Conservation (phyloP, 2,113 vertebrate genomes). For the Nesogale talazaci region DNA sequence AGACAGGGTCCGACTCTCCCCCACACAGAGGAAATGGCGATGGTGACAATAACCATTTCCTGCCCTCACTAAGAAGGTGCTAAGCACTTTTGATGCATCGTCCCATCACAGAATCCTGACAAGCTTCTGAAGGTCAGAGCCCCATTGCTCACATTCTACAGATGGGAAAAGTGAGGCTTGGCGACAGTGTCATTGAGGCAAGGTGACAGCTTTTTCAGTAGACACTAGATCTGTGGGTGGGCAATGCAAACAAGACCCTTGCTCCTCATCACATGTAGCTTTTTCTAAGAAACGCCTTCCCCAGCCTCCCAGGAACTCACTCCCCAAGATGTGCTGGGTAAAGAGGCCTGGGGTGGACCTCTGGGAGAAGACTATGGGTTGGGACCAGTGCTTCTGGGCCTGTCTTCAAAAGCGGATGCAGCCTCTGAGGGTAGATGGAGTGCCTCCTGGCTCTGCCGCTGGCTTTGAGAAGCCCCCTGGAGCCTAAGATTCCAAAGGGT, state of each 20-base stretch:
- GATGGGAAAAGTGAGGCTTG: slow-evolving; percentile 33
- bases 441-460: background rate
- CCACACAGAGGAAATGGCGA: slow-evolving; percentile 23
- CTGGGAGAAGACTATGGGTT: background rate
- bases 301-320: background rate
- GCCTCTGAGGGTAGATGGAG: background rate
- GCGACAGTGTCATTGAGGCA: background rate
- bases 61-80: background rate
- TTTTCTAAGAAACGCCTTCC: background rate
- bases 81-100: background rate
- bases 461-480: background rate
- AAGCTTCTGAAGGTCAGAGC: background rate
- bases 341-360: background rate
- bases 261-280: background rate
- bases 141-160: background rate
- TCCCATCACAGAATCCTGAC: background rate
- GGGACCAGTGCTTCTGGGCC: background rate
- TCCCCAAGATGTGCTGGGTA: background rate
- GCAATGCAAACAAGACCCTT: background rate
- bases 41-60: background rate
- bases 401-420: background rate
- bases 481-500: background rate
- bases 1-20: background rate
- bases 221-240: background rate
- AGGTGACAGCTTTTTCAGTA: background rate